A percentile compares a stretch with the other conserved stretches of the same genome.
Conservation (phyloP, 2,797 vertebrate genomes). For the Sebastes vulpes region DNA sequence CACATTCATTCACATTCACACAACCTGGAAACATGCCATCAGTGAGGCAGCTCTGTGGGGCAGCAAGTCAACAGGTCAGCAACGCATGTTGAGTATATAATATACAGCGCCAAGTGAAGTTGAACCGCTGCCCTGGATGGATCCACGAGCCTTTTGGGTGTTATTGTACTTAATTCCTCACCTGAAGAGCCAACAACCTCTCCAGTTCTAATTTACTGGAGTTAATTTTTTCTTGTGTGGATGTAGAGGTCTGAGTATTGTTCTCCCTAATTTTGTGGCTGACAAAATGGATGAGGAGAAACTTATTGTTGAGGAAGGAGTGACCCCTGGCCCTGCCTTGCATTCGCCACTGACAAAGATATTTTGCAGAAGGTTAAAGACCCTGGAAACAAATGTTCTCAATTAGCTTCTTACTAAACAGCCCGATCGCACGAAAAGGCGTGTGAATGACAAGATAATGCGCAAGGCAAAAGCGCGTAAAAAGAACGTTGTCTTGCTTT, state of each 20-base stretch:
- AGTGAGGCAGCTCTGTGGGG: neutral
- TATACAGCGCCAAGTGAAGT: neutral
- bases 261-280: neutral
- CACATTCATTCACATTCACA: neutral
- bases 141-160: neutral
- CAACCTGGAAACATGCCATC: neutral
- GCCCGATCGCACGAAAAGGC: too few relatives aligned
- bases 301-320: neutral
- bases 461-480: too few relatives aligned
- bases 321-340: neutral
- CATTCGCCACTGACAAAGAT: neutral
- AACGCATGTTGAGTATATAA: neutral
- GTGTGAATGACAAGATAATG: too few relatives aligned
- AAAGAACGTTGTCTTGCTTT: too few relatives aligned
- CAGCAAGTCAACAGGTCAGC: neutral
- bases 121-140: slow-evolving; percentile 4
- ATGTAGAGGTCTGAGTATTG: neutral
- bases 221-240: neutral
- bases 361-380: neutral
- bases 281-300: neutral
- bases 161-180: neutral
- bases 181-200: neutral
- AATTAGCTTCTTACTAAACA: too few relatives aligned
- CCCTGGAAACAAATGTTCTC: neutral
- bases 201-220: neutral